Base-by-base conservation (phyloP, 1,140 invertebrate species). In the Ctenoplectra terminalis region DNA sequence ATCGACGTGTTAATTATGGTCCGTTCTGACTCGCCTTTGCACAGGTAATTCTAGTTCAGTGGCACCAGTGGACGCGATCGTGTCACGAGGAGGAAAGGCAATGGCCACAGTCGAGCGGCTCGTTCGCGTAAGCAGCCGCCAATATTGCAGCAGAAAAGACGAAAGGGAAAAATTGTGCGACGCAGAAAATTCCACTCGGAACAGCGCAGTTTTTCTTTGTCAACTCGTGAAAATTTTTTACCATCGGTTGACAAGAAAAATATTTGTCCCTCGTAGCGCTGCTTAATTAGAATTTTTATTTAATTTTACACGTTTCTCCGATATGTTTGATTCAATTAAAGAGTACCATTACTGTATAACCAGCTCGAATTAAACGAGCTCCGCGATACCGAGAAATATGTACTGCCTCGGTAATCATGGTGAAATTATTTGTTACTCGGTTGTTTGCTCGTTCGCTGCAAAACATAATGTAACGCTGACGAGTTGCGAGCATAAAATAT, bases 1-100 rank as follows among this genome's bases (percentile, higher is more conserved):
- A 75, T 75, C 78, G 50, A 2, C 20, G 40, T 20, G 70, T 61
- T 75, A 73, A 81, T 81, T 81, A 75, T 75, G 26, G 46, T 31
- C 17, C 26, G 56, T 13, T 17, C 17, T 13, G 56, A 3, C 20
- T 37, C 20, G n/a, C 54, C 4, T 8, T 9, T 60, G n/a, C 46
- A 71, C 56, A 17, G 46, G 26, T 52, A 52, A 73, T 63, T 73
- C 56, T 72, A 52, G 69, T 79, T 72, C 56, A 72, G 43, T 79
- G 77, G 56, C 26, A 72, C n/a, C 48, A 15, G 48, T n/a, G 67
- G 31, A 63, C 20, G 11, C 13, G 61, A 54, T 34, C 61, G 31
- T 61, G 69, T 61, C 58, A 29, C 69, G 64, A 46, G 40, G 20
- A 52, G 46, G 58, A 63, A 63, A 80, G 37, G 34, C 31, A 58